A percentile compares a stretch with the other conserved stretches of the same genome.
Conservation (phyloP, 2,797 vertebrate species). For the Corythornis leucogaster region DNA sequence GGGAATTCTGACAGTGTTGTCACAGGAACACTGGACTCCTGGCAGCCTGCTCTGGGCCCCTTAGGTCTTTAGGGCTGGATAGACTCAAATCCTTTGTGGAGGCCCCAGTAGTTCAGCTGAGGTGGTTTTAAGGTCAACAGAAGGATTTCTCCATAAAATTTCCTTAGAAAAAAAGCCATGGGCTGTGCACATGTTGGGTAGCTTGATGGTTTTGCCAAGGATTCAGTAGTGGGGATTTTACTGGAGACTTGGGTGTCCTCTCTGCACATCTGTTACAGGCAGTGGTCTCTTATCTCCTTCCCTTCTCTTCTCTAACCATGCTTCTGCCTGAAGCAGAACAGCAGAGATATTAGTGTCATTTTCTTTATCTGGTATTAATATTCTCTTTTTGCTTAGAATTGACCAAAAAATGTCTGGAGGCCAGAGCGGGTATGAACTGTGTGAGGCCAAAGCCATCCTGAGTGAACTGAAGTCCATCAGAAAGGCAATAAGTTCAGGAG, state of each 20-base stretch:
- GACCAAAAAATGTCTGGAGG: conserved; percentile 88
- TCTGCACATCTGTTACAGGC: neutral
- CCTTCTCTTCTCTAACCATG: neutral
- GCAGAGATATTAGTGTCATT: neutral
- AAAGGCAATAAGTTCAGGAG: conserved; percentile 85
- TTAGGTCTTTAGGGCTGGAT: neutral
- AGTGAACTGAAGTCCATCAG: conserved; percentile 84
- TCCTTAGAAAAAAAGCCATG: neutral
- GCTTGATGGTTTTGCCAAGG: neutral
- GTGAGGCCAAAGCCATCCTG: conserved; percentile 86
- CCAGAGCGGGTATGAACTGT: conserved; percentile 84
- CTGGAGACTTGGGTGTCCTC: neutral
- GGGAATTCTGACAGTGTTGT: neutral
- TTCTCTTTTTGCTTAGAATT: conserved; percentile 75
- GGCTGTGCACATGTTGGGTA: neutral
- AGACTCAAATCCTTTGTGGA: neutral
- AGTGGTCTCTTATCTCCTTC: neutral
- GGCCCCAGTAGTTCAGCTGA: neutral
- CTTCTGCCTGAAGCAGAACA: neutral
- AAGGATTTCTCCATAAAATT: neutral
- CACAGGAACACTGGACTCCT: neutral
- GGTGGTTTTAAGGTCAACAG: neutral
- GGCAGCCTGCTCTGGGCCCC: neutral
- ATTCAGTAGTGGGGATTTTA: neutral
- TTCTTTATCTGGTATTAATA: neutral